Percentiles rank a stretch among this genome's conserved stretches.
Conservation (phyloP, 2,888 invertebrate genomes). For the Euplagia quadripunctaria region DNA sequence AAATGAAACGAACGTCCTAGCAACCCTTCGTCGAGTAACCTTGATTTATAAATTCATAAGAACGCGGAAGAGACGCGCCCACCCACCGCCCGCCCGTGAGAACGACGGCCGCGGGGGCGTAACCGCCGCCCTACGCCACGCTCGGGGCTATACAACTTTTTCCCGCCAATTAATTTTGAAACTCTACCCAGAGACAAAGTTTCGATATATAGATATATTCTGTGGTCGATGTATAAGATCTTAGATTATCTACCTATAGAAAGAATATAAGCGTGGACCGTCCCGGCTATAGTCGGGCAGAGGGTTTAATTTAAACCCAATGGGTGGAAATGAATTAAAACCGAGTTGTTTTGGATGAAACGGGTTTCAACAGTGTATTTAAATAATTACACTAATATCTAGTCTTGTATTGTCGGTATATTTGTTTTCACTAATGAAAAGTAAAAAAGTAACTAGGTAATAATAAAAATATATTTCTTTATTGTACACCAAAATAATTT, state of each 20-base stretch:
- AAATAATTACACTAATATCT: no score
- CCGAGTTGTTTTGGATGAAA: no score
- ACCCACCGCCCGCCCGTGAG: constrained; percentile 84
- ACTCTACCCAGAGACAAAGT: constrained; percentile 17
- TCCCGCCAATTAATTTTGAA: constrained; percentile 66
- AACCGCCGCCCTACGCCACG: constrained; percentile 83
- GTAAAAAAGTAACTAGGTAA: no score
- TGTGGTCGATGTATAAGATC: background rate
- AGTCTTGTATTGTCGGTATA: no score
- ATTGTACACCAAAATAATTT: no score
- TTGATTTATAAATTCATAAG: constrained; percentile 66
- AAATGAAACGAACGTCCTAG: constrained; percentile 14
- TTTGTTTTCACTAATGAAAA: no score
- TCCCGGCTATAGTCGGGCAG: background rate
- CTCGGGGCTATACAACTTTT: constrained; percentile 67
- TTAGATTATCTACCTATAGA: background rate
- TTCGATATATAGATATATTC: background rate
- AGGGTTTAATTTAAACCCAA: no score
- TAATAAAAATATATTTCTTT: no score
- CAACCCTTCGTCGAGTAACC: constrained; percentile 31
- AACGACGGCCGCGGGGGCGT: constrained; percentile 79
- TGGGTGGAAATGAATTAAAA: no score
- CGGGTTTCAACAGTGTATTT: no score
- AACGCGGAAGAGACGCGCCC: constrained; percentile 76
- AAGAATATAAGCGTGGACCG: background rate